These are phyloP conservation scores for Ectropis crepuscularia DNA, from an alignment of 2,888 invertebrate species.

Conservation along the genomic window DNA sequence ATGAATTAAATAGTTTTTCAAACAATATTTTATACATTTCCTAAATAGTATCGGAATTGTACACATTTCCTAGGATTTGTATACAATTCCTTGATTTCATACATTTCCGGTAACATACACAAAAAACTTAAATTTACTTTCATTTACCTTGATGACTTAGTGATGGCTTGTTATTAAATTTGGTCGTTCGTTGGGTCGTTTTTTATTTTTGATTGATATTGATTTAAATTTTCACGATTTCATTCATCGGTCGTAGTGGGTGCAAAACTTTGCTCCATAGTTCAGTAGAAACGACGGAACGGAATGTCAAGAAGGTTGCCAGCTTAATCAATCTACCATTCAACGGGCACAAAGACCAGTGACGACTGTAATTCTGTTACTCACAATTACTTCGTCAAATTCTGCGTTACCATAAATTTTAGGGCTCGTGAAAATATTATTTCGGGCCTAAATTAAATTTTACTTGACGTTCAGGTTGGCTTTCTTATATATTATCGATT, in stretches of 20 bases:
- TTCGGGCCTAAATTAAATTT: background rate
- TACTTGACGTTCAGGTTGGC: background rate
- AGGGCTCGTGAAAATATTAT: constrained; percentile 1
- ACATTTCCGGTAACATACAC: no score
- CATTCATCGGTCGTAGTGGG: constrained; percentile 8
- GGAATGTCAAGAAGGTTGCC: constrained; percentile 37
- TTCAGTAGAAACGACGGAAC: constrained; percentile 6
- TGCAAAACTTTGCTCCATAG: constrained; percentile 13
- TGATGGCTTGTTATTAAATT: no score
- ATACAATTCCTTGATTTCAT: no score
- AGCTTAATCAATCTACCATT: constrained; percentile 40
- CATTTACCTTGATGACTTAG: no score
- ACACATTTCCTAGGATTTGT: no score
- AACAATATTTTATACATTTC: no score
- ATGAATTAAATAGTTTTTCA: no score
- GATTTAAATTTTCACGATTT: background rate
- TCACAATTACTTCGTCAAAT: constrained; percentile 18
- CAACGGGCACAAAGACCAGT: constrained; percentile 32
- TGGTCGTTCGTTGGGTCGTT: no score
- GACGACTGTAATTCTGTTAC: constrained; percentile 18
- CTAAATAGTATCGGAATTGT: no score
- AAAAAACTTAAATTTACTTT: no score
- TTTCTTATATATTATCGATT: background rate
- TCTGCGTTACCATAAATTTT: constrained; percentile 12
- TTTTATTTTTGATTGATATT: no score